Percentiles rank a stretch among this genome's conserved stretches.
These are phyloP conservation scores for Lasioglossum albipes DNA, from an alignment of 1,140 invertebrate species.

Conservation along the genomic window DNA sequence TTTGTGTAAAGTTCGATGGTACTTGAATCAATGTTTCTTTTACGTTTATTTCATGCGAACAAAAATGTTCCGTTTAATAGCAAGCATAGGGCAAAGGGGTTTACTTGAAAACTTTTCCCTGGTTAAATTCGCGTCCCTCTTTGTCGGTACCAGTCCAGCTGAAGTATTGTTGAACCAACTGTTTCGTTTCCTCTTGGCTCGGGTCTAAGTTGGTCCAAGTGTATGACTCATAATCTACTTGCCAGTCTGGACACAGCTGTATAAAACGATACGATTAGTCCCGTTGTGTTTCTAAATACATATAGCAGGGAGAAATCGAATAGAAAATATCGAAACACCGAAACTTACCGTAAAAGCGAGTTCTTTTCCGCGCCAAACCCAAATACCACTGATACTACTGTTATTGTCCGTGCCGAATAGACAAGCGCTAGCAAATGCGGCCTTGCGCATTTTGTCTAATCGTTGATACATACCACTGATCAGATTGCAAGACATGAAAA, in stretches of 20 bases:
- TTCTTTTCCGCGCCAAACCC: constrained; percentile 97
- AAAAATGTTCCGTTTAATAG: constrained; percentile 60
- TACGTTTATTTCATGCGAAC: constrained; percentile 69
- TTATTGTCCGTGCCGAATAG: constrained; percentile 96
- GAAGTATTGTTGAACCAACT: constrained; percentile 95
- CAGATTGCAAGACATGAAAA: constrained; percentile 78
- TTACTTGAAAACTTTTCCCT: constrained; percentile 99
- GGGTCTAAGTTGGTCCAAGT: constrained; percentile 97
- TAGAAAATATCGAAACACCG: background rate
- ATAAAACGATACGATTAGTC: constrained; percentile 67
- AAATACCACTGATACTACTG: constrained; percentile 96
- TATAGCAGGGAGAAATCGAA: constrained; percentile 34
- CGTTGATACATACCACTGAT: constrained; percentile 95
- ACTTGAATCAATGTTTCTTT: constrained; percentile 53
- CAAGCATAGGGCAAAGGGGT: constrained; percentile 65
- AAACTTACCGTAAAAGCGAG: constrained; percentile 91
- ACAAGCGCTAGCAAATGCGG: constrained; percentile 95
- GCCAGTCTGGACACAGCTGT: constrained; percentile 93
- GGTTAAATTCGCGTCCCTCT: constrained; percentile 95
- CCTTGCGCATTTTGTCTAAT: constrained; percentile 98
- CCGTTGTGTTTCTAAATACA: constrained; percentile 23
- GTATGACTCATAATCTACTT: constrained; percentile 98
- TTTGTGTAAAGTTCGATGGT: constrained; percentile 51
- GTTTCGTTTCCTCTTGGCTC: constrained; percentile 90
- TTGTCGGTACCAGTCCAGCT: constrained; percentile 94